A percentile compares a stretch with the other conserved stretches of the same genome.
Conservation (phyloP, 2,113 vertebrate species). For the Eudyptes chrysolophus region DNA sequence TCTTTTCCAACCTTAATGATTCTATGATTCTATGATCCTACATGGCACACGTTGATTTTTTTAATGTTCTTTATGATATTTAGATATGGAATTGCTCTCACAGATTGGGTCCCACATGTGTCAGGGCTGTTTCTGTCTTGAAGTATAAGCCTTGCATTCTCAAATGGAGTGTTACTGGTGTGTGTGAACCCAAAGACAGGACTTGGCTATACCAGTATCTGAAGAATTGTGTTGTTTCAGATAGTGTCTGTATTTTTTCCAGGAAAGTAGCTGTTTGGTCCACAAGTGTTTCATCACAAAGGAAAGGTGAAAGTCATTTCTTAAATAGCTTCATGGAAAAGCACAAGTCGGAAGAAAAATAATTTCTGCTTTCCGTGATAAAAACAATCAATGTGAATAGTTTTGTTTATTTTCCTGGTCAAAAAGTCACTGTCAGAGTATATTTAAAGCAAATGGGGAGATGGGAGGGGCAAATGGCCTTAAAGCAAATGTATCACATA, state of each 20-base stretch:
- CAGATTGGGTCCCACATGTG: too few species aligned
- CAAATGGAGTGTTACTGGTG: too few species aligned
- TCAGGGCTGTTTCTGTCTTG: not conserved
- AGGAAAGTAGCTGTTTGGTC: not conserved
- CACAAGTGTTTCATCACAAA: not conserved
- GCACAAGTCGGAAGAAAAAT: not conserved
- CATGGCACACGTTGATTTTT: not conserved
- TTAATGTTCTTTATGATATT: not conserved
- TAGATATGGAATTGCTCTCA: not conserved
- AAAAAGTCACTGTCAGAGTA: conserved; percentile 73
- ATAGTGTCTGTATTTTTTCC: not conserved
- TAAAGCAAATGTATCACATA: conserved; percentile 70
- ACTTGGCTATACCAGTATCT: not conserved
- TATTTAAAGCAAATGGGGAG: conserved; percentile 66
- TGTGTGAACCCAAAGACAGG: not conserved
- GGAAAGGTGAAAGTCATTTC: not conserved
- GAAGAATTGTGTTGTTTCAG: not conserved
- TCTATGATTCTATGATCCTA: too few species aligned
- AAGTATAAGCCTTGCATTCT: not conserved
- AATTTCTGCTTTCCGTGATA: conserved; percentile 43
- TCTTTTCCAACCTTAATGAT: too few species aligned
- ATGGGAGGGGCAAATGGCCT: conserved; percentile 60
- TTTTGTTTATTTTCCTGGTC: conserved; percentile 79
- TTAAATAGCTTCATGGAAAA: not conserved
- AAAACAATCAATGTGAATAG: conserved; percentile 65